These are phyloP conservation scores for Trichechus manatus DNA, from an alignment of 2,113 vertebrate genomes.

Conservation along the genomic window DNA sequence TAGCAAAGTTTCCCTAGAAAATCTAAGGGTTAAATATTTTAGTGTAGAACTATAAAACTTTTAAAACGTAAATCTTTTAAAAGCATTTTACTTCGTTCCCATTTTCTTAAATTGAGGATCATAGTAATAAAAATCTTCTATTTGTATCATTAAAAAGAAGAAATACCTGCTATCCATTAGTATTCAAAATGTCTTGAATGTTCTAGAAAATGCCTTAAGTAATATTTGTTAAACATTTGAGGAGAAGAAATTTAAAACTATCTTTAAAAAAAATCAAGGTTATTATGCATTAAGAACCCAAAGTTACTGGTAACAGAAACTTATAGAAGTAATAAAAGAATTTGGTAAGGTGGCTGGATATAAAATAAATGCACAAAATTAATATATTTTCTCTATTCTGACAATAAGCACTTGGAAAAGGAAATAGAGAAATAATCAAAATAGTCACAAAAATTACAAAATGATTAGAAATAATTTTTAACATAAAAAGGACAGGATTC, in stretches of 20 bases:
- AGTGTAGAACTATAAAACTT: slow-evolving; percentile 57
- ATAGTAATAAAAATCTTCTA: slow-evolving; percentile 64
- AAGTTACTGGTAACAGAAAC: background rate
- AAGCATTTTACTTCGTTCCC: slow-evolving; percentile 55
- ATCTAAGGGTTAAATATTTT: slow-evolving; percentile 69
- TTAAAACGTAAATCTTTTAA: slow-evolving; percentile 73
- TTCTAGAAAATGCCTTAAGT: background rate
- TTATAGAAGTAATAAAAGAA: background rate
- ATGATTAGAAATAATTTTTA: background rate
- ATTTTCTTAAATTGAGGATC: slow-evolving; percentile 68
- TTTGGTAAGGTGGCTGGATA: background rate
- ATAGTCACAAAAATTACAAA: background rate
- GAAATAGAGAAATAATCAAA: background rate
- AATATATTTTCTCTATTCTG: background rate
- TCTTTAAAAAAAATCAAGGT: background rate
- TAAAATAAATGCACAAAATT: slow-evolving; percentile 60
- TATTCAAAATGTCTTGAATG: background rate
- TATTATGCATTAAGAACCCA: background rate
- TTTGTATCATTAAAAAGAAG: slow-evolving; percentile 24
- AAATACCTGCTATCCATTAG: background rate
- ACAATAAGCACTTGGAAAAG: background rate
- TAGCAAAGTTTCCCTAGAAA: slow-evolving; percentile 58
- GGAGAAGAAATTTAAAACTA: background rate
- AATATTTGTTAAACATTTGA: background rate
- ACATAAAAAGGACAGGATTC: fast-evolving